Base-by-base conservation (phyloP, 1,140 invertebrate species). In the Drosophila pandora region DNA sequence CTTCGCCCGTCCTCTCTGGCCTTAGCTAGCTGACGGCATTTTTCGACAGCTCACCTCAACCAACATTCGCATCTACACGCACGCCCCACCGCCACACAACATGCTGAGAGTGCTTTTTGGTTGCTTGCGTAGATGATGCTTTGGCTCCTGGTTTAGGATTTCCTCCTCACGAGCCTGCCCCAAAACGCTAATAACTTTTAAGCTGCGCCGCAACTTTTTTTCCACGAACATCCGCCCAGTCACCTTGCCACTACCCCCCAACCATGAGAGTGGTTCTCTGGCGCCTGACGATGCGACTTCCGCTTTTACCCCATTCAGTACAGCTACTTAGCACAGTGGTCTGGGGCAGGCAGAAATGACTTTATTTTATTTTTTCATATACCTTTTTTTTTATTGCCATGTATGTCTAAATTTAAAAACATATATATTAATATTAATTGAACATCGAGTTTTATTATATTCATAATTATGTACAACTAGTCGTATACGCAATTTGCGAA, bases 131-230 rank as follows among this genome's bases (percentile, higher is more conserved):
- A 62, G 47, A 47, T 59, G 41, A 47, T 43, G 41, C 22, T 21
- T 22, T 22, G 34, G 72, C 47, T 50, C 63, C 39, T 61, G 72
- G 41, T 79, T 45, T 76, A 21, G 41, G 41, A 17, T 43, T 43
- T 17, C n/a, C 41, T 21, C 13, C 41, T 17, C 41, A 7, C 41
- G 34, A 22, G 13, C 25, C 47, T 43, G 23, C 49, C 53, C 53
- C 47, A 79, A 83, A 84, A 79, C 79, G 83, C 83, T 88, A 88
- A 88, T 88, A 88, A 88, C 83, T 88, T 88, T 88, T 88, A 83
- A 88, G 83, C 83, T 88, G 61, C 53, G 63, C 76, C 74, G 55
- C 64, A 87, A 85, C 41, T 71, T 82, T 87, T 79, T 77, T 61
- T 43, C 60, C 47, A 10, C 53, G 59, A 67, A 62, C 64, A 67